Evolutionary conservation across 2,888 invertebrate species (phyloP).

Genomic region (Teleiodes luculella): DNA sequence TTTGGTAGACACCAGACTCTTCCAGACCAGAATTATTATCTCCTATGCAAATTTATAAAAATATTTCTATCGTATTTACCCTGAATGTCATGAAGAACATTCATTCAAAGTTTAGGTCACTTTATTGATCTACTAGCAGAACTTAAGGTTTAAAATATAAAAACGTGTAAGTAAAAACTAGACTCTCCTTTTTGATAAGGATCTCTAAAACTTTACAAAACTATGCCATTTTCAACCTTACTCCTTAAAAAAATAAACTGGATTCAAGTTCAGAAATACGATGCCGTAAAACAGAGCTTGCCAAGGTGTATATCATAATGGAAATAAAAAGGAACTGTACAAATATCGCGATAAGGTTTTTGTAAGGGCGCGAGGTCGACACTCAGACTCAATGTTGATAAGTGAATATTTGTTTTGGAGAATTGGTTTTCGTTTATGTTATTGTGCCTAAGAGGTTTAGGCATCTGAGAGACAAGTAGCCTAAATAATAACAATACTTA

Average conservation of each 20-base stretch:
- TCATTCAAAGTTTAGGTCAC: no score
- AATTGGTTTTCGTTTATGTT: constrained; percentile 19
- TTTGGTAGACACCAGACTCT: no score
- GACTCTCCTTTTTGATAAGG: no score
- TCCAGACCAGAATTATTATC: no score
- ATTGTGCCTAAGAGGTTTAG: constrained; percentile 34
- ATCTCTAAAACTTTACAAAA: not conserved
- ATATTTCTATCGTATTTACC: no score
- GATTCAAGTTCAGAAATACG: not conserved
- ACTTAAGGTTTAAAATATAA: no score
- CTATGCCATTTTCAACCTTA: constrained; percentile 32
- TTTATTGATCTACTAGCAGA: no score
- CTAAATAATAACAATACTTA: no score
- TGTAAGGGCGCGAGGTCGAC: constrained; percentile 74
- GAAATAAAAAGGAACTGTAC: constrained; percentile 75
- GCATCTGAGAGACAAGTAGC: constrained; percentile 34
- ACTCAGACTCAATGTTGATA: constrained; percentile 55
- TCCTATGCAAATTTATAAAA: no score
- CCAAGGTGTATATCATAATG: constrained; percentile 62
- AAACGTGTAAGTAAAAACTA: no score
- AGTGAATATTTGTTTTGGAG: constrained; percentile 42
- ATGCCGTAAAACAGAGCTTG: constrained; percentile 34
- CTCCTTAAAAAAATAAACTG: not conserved
- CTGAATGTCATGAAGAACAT: no score
- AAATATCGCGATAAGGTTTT: constrained; percentile 72